phyloP scores from a whole-genome alignment of 2,888 invertebrate species.

The Nymphalis urticae region DNA sequence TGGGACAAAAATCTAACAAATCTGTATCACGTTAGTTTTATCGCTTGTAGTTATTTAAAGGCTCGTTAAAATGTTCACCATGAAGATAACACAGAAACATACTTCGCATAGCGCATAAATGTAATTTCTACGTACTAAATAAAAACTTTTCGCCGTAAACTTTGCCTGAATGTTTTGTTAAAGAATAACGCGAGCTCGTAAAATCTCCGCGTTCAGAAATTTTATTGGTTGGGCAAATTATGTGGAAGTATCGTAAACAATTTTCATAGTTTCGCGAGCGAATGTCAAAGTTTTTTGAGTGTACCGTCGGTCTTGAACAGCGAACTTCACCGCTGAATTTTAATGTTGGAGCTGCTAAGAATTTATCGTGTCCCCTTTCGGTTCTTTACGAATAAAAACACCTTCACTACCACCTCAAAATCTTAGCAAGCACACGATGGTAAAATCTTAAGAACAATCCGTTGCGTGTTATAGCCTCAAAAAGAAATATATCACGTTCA shows the following conservation, averaged over 20 bases:
- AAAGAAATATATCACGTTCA: background rate
- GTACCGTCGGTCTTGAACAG: slow-evolving; percentile 5
- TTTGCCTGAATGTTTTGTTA: background rate
- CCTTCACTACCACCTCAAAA: background rate
- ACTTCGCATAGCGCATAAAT: background rate
- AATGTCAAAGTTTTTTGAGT: slow-evolving; percentile 21
- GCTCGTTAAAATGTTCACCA: background rate
- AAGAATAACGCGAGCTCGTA: slow-evolving; percentile 23
- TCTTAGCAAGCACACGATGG: background rate
- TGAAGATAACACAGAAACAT: slow-evolving; percentile 3
- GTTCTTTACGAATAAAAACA: slow-evolving; percentile 15
- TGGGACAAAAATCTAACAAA: too few relatives aligned
- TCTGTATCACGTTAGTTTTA: background rate
- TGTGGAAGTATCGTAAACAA: slow-evolving; percentile 35
- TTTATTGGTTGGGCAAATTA: slow-evolving; percentile 33
- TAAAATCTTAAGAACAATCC: background rate
- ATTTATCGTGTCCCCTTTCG: slow-evolving; percentile 17
- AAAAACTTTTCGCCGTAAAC: slow-evolving; percentile 6
- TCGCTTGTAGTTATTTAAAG: background rate
- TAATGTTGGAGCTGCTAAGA: slow-evolving; percentile 27
- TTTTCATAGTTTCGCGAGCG: slow-evolving; percentile 31
- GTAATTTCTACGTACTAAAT: slow-evolving; percentile 9
- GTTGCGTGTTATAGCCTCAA: background rate
- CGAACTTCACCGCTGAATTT: slow-evolving; percentile 38
- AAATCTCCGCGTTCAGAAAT: slow-evolving; percentile 30